Percentiles rank a stretch among this genome's conserved stretches.
phyloP scores from a whole-genome alignment of 2,888 invertebrate species.

The Meteorus colon region DNA sequence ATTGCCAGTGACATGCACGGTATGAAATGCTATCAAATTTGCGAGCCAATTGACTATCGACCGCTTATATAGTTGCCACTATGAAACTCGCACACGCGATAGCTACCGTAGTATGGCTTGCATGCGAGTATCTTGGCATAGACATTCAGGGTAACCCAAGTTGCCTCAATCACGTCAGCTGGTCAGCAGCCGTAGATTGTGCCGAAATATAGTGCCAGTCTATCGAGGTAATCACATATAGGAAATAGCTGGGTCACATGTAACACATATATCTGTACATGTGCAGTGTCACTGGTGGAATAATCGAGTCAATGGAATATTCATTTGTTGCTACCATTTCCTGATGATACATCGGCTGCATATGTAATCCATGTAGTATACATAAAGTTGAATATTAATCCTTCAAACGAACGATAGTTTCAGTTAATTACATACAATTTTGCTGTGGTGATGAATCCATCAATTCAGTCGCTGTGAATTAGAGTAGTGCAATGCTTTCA shows the following conservation, averaged over 20 bases:
- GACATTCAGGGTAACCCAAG: constrained; percentile 15
- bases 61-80: constrained; percentile 30
- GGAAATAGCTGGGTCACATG: constrained; percentile 42
- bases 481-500: no score
- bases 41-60: constrained; percentile 45
- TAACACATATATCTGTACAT: neutral
- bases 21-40: constrained; percentile 47
- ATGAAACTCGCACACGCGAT: neutral
- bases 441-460: neutral
- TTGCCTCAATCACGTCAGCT: constrained; percentile 45
- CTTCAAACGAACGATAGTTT: neutral
- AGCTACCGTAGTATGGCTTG: constrained; percentile 11
- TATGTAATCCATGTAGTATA: neutral
- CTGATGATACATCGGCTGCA: constrained; percentile 18
- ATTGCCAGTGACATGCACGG: constrained; percentile 32
- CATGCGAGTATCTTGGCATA: constrained; percentile 16
- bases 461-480: neutral
- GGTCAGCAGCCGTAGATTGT: constrained; percentile 36
- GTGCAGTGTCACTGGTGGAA: constrained; percentile 32
- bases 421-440: neutral
- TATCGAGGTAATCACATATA: constrained; percentile 43
- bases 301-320: constrained; percentile 41
- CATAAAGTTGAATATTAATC: neutral
- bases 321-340: constrained; percentile 35
- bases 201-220: constrained; percentile 29